Evolutionary conservation across 1,140 invertebrate genomes (phyloP).

Genomic region (Caerostris extrusa): DNA sequence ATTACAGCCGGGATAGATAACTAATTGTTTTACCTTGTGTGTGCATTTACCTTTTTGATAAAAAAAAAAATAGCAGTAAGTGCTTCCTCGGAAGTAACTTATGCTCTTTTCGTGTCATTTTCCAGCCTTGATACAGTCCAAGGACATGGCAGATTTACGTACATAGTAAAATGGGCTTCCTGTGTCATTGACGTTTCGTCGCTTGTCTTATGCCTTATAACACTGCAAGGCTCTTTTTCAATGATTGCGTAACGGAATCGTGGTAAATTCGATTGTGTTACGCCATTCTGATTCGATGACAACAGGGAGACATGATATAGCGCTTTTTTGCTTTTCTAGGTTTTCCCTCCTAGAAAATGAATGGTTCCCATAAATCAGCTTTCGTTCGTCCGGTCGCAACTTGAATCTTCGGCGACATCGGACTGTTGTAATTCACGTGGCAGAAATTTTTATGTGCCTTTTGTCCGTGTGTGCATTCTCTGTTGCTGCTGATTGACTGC

Average conservation of each 20-base stretch:
- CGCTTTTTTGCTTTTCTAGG: neutral
- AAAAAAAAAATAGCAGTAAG: neutral
- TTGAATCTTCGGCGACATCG: neutral
- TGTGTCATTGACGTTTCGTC: constrained; percentile 52
- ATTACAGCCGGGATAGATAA: neutral
- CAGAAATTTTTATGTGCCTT: constrained; percentile 28
- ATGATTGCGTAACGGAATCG: constrained; percentile 3
- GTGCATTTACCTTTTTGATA: constrained; percentile 14
- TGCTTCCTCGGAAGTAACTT: constrained; percentile 20
- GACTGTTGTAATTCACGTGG: neutral
- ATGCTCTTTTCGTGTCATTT: neutral
- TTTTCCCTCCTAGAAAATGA: neutral
- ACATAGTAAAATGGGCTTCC: constrained; percentile 16
- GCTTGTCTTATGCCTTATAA: constrained; percentile 46
- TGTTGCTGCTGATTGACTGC: neutral
- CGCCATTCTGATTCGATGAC: neutral
- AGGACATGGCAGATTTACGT: constrained; percentile 33
- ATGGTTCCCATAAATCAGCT: neutral
- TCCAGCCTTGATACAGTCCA: constrained; percentile 8
- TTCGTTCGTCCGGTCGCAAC: neutral
- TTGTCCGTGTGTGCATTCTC: neutral
- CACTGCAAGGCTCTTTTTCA: neutral
- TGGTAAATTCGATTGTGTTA: constrained; percentile 15
- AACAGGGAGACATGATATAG: neutral
- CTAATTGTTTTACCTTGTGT: neutral